phyloP scores from a whole-genome alignment of 2,113 vertebrate species.

The Illadopsis cleaveri region DNA sequence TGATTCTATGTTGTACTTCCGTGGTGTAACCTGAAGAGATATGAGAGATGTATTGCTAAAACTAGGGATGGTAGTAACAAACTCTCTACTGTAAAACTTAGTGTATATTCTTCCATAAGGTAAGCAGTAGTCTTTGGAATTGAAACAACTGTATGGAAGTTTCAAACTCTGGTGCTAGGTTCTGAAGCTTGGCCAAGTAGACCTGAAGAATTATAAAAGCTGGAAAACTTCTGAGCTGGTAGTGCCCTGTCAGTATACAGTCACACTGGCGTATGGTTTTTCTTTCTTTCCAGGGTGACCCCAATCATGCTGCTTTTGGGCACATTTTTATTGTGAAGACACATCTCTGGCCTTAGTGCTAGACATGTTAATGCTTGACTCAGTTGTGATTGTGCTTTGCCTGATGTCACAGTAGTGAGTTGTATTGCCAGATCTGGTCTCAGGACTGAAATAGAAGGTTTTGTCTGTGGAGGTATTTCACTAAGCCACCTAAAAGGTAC shows the following conservation, averaged over 20 bases:
- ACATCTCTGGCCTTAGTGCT: not conserved
- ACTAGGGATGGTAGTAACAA: not conserved
- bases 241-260: not conserved
- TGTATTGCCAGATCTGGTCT: not conserved
- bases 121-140: not conserved
- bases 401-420: not conserved
- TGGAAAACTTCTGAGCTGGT: not conserved
- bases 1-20: not conserved
- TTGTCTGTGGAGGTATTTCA: not conserved
- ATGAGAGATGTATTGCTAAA: not conserved
- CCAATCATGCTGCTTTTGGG: not conserved
- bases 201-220: not conserved
- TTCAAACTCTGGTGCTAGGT: not conserved
- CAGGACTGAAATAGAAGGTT: not conserved
- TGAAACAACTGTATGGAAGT: not conserved
- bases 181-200: not conserved
- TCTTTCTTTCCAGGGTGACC: not conserved
- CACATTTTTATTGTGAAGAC: not conserved
- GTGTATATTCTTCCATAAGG: not conserved
- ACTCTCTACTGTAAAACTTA: not conserved
- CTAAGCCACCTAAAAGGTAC: not conserved
- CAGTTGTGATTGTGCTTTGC: not conserved
- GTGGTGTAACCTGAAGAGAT: not conserved
- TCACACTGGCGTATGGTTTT: not conserved
- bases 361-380: not conserved